Conservation (phyloP, 1,140 invertebrate genomes). For the Aphaenogaster floridana region DNA sequence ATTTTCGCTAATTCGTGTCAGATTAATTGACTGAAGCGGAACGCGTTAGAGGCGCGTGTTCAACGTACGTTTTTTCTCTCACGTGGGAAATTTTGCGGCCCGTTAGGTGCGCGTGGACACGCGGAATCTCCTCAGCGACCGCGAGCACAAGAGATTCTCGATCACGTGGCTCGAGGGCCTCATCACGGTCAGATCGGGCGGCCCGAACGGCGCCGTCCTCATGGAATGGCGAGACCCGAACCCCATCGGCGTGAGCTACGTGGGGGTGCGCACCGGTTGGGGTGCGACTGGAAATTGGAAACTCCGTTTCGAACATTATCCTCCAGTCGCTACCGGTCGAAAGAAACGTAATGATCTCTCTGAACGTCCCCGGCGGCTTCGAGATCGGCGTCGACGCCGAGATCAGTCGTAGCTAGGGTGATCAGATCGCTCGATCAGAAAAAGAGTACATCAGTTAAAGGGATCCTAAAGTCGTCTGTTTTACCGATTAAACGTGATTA, state of each 20-base stretch:
- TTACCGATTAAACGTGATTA: no score
- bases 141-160: conserved; percentile 88
- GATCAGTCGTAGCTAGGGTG: no score
- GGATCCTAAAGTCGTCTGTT: no score
- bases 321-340: conserved; percentile 34
- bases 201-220: conserved; percentile 83
- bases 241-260: conserved; percentile 88
- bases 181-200: conserved; percentile 84
- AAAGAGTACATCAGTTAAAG: no score
- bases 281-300: conserved; percentile 89
- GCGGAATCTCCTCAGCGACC: conserved; percentile 86
- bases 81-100: conserved; percentile 50
- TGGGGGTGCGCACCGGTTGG: conserved; percentile 89
- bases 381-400: conserved; percentile 34
- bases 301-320: conserved; percentile 76
- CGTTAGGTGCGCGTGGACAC: conserved; percentile 87
- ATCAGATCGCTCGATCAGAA: no score
- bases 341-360: conserved; percentile 66
- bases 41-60: not conserved
- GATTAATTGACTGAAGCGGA: not conserved
- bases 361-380: not conserved
- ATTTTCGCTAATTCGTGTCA: not conserved
- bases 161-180: conserved; percentile 88
- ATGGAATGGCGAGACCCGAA: conserved; percentile 88
- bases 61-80: not conserved